These are phyloP conservation scores for Prionailurus bengalensis DNA, from an alignment of 2,113 vertebrate genomes.

Conservation along the genomic window DNA sequence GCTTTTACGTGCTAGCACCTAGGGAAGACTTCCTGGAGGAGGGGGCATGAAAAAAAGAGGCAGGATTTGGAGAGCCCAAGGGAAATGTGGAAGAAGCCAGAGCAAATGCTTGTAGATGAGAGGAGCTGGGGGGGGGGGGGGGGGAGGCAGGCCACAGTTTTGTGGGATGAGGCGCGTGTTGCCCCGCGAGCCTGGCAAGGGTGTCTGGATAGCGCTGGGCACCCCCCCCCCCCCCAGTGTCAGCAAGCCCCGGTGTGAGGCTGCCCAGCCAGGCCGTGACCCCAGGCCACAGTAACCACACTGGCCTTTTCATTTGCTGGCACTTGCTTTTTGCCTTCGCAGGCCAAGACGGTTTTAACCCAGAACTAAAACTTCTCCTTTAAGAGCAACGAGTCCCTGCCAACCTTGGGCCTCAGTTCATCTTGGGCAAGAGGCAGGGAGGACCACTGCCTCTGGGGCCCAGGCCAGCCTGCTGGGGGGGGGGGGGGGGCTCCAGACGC, in stretches of 20 bases:
- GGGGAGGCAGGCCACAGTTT: rapidly evolving
- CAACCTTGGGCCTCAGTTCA: conserved; percentile 42
- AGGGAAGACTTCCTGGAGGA: background rate
- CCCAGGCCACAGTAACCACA: background rate
- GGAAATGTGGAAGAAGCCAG: background rate
- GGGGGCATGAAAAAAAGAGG: background rate
- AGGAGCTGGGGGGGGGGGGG: rapidly evolving
- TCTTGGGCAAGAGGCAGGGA: conserved; percentile 27
- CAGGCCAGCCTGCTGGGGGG: background rate
- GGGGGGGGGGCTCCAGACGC: background rate
- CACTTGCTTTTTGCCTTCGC: background rate
- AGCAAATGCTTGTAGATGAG: background rate
- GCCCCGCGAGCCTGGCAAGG: background rate
- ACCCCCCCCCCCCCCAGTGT: background rate
- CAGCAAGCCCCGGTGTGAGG: background rate
- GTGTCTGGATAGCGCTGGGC: background rate
- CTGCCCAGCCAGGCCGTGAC: background rate
- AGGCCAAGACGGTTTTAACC: conserved; percentile 40
- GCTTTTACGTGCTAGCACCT: background rate
- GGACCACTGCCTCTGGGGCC: background rate
- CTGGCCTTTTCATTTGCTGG: background rate
- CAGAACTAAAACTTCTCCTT: conserved; percentile 59
- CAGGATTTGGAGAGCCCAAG: background rate
- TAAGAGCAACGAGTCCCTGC: background rate
- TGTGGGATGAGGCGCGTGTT: background rate